Conservation (phyloP, 2,797 vertebrate genomes). For the Sebastes nivosus region DNA sequence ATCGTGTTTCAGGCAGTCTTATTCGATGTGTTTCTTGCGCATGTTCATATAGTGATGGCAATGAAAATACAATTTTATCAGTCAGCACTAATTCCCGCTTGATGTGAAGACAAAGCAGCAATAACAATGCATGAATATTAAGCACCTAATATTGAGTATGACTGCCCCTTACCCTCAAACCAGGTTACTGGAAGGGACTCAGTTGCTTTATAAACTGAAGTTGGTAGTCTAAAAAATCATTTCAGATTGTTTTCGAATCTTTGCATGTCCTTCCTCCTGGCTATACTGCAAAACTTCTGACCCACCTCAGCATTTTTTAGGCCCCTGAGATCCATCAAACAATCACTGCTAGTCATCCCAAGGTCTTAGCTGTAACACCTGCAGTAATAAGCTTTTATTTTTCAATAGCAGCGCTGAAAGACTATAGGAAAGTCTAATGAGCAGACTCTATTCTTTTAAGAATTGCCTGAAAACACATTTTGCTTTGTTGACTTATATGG, state of each 20-base stretch:
- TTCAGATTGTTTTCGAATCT: neutral
- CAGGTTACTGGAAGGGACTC: neutral
- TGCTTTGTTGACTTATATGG: neutral
- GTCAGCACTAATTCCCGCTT: neutral
- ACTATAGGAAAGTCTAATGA: neutral
- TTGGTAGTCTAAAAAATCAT: neutral
- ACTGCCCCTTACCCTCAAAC: neutral
- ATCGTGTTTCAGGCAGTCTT: too few species aligned
- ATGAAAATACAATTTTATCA: too few species aligned
- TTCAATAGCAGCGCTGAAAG: neutral
- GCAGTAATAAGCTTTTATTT: neutral
- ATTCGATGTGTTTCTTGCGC: too few species aligned
- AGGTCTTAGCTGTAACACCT: neutral
- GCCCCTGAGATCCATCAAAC: neutral
- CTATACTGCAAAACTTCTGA: slow-evolving; percentile 2
- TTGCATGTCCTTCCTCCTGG: slow-evolving; percentile 13
- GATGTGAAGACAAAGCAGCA: neutral
- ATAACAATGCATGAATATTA: neutral
- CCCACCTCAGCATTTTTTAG: neutral
- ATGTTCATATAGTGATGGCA: too few species aligned
- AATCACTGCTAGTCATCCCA: neutral
- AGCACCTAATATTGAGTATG: neutral
- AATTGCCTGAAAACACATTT: neutral
- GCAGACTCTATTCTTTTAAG: neutral
- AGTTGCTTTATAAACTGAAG: neutral